phyloP scores from a whole-genome alignment of 2,888 invertebrate species.

The Rhogogaster chlorosoma region DNA sequence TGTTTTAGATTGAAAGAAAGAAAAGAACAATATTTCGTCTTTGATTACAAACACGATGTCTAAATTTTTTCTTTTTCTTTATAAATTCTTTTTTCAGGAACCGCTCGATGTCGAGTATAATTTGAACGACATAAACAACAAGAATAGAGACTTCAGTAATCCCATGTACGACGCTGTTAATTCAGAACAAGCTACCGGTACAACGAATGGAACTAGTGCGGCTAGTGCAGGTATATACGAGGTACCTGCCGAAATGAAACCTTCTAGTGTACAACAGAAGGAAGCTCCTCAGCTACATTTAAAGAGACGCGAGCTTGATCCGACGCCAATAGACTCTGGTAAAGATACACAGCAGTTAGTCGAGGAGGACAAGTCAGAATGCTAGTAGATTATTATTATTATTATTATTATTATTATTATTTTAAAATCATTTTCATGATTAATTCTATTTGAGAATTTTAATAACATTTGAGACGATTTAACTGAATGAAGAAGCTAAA shows the following conservation, averaged over 20 bases:
- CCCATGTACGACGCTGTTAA: slow-evolving; percentile 98
- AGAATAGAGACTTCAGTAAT: slow-evolving; percentile 96
- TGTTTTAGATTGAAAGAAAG: background rate
- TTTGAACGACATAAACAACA: slow-evolving; percentile 87
- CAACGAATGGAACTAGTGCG: slow-evolving; percentile 82
- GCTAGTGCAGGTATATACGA: slow-evolving; percentile 88
- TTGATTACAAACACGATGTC: background rate
- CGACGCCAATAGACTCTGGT: slow-evolving; percentile 90
- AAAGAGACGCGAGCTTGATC: slow-evolving; percentile 90
- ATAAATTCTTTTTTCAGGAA: slow-evolving; percentile 74
- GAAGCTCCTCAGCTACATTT: slow-evolving; percentile 87
- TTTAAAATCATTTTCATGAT: too few relatives aligned
- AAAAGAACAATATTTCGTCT: background rate
- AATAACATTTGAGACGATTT: background rate
- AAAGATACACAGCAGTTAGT: slow-evolving; percentile 95
- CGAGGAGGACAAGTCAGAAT: slow-evolving; percentile 89
- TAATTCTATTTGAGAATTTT: background rate
- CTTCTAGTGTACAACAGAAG: slow-evolving; percentile 90
- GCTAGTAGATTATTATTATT: slow-evolving; percentile 66
- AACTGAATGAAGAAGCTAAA: background rate
- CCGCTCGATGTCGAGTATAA: slow-evolving; percentile 89
- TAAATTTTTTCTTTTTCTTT: too few relatives aligned
- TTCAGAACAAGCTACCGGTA: slow-evolving; percentile 80
- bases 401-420: background rate
- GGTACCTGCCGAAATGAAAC: slow-evolving; percentile 89